Base-by-base conservation (phyloP, 2,888 invertebrate species). In the Agonum fuliginosum region DNA sequence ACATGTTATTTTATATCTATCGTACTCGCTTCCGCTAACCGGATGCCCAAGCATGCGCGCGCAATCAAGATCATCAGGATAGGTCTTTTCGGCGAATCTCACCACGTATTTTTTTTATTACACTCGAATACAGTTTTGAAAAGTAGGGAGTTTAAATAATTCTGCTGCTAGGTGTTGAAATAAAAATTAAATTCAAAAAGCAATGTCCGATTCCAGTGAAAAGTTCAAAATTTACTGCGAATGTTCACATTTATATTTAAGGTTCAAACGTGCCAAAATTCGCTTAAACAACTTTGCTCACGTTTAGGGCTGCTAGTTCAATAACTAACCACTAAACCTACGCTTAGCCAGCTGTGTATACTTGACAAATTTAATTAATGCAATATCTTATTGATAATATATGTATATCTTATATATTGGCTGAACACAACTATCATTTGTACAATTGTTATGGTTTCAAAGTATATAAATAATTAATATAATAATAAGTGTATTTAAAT, bases 361-460 rank as follows among this genome's bases (percentile, higher is more conserved):
- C 85, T 84, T 84, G 84, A 84, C 85, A 82, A 79, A 79, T 81
- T 81, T 80, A 79, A 81, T 79, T 81, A 85, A 86, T 86, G 86
- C 86, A 86, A 87, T 87, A 86, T 85, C 84, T 83, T 79, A 76
- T 62, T 74, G 62, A 74, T 74, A 48, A 69, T 69, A 74, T 83
- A 84, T 86, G 86, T 86, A 86, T 85, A 86, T 86, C 85, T 83
- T 85, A 84, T 83, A 83, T 86, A 86, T 86, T 84, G 85, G 86
- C 86, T 86, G 86, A 86, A 83, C 79, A 81, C 80, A 82, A 85
- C 83, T 77, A 65, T 77, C 51, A 77, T 77, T 77, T 86, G 87
- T 87, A 87, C 86, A 87, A 86, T 86, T 87, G 86, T 87, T 87
- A 87, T 86, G 83, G 86, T 87, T 87, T 87, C 86, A 87, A 86